Base-by-base conservation (phyloP, 2,888 invertebrate species). In the Octodonta nipae region DNA sequence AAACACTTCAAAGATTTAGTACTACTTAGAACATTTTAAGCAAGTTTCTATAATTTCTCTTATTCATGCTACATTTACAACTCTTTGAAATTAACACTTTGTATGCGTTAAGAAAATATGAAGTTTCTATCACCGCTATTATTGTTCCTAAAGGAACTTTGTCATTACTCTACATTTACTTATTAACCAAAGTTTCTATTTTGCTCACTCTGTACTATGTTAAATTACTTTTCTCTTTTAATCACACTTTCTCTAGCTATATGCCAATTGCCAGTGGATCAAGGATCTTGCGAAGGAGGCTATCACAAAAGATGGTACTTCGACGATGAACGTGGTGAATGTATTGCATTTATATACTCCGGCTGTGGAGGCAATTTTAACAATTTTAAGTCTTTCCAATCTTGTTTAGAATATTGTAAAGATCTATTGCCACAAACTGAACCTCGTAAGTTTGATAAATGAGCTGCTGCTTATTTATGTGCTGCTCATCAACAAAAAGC, bases 291-390 rank as follows among this genome's bases (percentile, higher is more conserved):
- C 55, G 44, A 55, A 42, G 61, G 66, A 24, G 56, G 55, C 25
- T 55, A 58, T 40, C 60, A 61, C 45, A 75, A 73, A 42, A 73
- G 83, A 52, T 87, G 78, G 75, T 74, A 75, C 67, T 86, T 75
- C 61, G 75, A 78, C 60, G 69, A 71, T 42, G 64, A 65, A 30
- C 65, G 68, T 45, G 75, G 70, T 45, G 75, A 73, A 51, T 92
- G 91, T 63, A 62, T 75, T 44, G 69, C 74, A 33, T 91, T 92
- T 66, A 71, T 78, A 52, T 91, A 81, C 67, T 73, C 75, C 43
- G 89, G 91, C 64, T 92, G 89, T 64, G 79, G 75, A 41, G 89
- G 88, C 51, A 87, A 84, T 64, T 71, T 70, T 53, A 91, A 91
- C 68, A 80, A 80, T 67, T 88, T 87, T 73, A 70, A 65, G 57